Conservation (phyloP, 2,888 invertebrate genomes). For the Apotomis turbidana region DNA sequence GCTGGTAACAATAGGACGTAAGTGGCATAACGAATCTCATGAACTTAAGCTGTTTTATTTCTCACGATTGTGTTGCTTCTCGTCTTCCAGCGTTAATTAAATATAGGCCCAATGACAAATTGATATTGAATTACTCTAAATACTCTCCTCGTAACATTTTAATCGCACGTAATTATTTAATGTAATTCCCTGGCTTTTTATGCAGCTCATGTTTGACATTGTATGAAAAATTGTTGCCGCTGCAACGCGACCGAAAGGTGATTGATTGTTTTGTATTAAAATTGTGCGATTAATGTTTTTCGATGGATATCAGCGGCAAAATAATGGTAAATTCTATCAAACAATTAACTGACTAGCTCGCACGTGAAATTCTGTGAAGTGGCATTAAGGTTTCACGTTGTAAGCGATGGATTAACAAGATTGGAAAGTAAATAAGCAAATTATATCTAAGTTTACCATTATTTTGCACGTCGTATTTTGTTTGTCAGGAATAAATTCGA, state of each 20-base stretch:
- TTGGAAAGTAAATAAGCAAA: no score
- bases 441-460: no score
- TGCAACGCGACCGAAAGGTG: slow-evolving; percentile 11
- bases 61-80: not conserved
- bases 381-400: no score
- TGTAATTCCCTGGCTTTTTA: slow-evolving; percentile 15
- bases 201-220: slow-evolving; percentile 10
- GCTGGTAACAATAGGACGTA: not conserved
- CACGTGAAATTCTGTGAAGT: no score
- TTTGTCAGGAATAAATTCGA: no score
- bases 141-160: slow-evolving; percentile 9
- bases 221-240: slow-evolving; percentile 15
- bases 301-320: not conserved
- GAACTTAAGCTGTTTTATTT: not conserved
- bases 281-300: slow-evolving; percentile 1
- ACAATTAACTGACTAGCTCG: no score
- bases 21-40: not conserved
- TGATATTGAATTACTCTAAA: not conserved
- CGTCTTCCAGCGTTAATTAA: not conserved
- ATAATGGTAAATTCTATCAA: not conserved
- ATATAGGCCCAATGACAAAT: slow-evolving; percentile 5
- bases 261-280: slow-evolving; percentile 10
- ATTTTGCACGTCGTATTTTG: no score
- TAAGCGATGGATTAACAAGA: no score
- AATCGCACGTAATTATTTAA: slow-evolving; percentile 8